phyloP scores from a whole-genome alignment of 2,797 vertebrate genomes.

The Selene dorsalis region DNA sequence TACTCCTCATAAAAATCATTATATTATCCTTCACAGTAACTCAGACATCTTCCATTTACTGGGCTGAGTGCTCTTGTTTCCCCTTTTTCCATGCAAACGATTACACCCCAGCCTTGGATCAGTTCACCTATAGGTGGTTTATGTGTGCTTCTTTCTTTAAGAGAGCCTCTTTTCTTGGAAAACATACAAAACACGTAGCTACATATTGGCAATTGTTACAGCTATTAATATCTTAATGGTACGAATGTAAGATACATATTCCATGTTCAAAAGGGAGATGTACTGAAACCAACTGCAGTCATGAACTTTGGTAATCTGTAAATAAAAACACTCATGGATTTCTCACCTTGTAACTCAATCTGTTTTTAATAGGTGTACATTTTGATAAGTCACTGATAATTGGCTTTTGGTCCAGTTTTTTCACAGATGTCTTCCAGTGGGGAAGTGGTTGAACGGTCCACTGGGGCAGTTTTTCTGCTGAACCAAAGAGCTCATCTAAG shows the following conservation, averaged over 20 bases:
- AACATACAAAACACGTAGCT: neutral
- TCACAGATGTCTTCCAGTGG: neutral
- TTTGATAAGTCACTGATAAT: neutral
- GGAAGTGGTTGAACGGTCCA: constrained; percentile 6
- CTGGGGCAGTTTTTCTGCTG: neutral
- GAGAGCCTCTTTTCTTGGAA: neutral
- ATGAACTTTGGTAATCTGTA: neutral
- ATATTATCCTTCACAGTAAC: neutral
- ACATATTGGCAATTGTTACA: neutral
- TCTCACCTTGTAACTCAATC: neutral
- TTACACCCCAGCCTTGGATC: neutral
- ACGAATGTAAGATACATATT: neutral
- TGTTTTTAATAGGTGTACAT: neutral
- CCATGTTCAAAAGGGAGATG: neutral
- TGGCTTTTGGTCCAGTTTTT: neutral
- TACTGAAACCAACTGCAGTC: neutral
- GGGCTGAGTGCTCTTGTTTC: neutral
- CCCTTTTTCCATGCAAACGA: neutral
- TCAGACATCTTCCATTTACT: neutral
- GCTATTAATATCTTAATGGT: neutral
- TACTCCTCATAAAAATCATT: neutral
- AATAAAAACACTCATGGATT: neutral
- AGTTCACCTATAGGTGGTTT: neutral
- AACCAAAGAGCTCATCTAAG: constrained; percentile 35
- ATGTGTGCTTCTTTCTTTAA: neutral